These are phyloP conservation scores for Poeciliopsis infans DNA, from an alignment of 2,797 vertebrate genomes.

Conservation along the genomic window DNA sequence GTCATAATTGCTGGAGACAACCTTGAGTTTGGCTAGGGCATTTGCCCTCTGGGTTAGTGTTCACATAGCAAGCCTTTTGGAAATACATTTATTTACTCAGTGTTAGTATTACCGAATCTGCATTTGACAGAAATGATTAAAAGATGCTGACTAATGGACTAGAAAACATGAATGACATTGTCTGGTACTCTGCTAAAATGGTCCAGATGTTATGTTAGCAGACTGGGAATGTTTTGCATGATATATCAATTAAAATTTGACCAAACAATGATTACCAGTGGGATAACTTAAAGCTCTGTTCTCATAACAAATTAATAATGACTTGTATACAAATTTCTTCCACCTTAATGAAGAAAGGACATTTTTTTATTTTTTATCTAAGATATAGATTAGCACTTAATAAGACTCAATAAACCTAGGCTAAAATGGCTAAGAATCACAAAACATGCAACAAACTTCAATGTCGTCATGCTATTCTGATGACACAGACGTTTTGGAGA, in stretches of 20 bases:
- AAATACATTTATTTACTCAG: conserved; percentile 14
- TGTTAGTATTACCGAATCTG: neutral
- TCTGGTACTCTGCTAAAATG: neutral
- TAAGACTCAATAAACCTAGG: neutral
- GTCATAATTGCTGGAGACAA: conserved; percentile 52
- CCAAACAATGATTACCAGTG: neutral
- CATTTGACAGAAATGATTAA: neutral
- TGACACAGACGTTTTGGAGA: neutral
- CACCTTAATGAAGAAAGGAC: neutral
- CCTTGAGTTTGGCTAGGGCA: conserved; percentile 29
- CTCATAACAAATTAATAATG: neutral
- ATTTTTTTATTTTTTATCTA: neutral
- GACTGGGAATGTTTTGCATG: neutral
- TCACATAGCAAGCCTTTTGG: conserved; percentile 43
- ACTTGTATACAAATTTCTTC: neutral
- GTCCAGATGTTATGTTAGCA: neutral
- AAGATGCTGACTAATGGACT: neutral
- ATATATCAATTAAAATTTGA: neutral
- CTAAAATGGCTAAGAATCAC: neutral
- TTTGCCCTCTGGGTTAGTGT: conserved; percentile 36
- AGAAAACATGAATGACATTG: neutral
- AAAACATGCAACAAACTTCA: neutral
- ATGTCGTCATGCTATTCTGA: neutral
- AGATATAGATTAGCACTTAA: neutral
- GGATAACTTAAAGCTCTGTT: neutral